These are phyloP conservation scores for Caenorhabditis tropicalis DNA, from an alignment of 1,140 invertebrate species.

Conservation along the genomic window DNA sequence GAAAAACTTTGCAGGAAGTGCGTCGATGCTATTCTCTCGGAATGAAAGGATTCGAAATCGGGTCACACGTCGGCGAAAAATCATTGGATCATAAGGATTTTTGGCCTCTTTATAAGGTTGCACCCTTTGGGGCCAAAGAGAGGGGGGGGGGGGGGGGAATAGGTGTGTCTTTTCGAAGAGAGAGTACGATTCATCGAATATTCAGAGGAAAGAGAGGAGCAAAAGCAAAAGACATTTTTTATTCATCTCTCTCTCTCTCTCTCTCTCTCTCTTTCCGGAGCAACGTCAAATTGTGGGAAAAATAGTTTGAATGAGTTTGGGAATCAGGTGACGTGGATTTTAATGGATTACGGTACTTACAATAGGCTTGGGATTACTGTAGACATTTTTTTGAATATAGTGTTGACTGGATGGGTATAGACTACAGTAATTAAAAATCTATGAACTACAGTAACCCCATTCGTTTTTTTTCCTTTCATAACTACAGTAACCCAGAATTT, in stretches of 20 bases:
- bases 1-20: conserved; percentile 75
- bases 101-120: conserved; percentile 76
- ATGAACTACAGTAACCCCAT: too few relatives aligned
- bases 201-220: background rate
- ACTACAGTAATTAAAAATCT: too few relatives aligned
- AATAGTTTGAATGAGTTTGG: background rate
- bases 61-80: conserved; percentile 77
- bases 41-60: conserved; percentile 76
- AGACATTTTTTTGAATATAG: too few relatives aligned
- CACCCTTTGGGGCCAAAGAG: too few relatives aligned
- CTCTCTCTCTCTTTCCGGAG: background rate
- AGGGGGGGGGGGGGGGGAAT: too few relatives aligned
- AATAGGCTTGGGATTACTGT: too few relatives aligned
- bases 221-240: background rate
- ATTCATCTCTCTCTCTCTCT: background rate
- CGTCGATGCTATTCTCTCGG: conserved; percentile 74
- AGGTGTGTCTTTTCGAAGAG: too few relatives aligned
- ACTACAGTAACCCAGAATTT: background rate
- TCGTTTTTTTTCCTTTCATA: too few relatives aligned
- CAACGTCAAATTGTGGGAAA: background rate
- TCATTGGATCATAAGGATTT: conserved; percentile 76
- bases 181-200: background rate
- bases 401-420: too few relatives aligned
- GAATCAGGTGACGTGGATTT: background rate
- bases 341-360: background rate